A percentile compares a stretch with the other conserved stretches of the same genome.
These are phyloP conservation scores for Dreissena polymorpha DNA, from an alignment of 1,140 invertebrate species.

Conservation along the genomic window DNA sequence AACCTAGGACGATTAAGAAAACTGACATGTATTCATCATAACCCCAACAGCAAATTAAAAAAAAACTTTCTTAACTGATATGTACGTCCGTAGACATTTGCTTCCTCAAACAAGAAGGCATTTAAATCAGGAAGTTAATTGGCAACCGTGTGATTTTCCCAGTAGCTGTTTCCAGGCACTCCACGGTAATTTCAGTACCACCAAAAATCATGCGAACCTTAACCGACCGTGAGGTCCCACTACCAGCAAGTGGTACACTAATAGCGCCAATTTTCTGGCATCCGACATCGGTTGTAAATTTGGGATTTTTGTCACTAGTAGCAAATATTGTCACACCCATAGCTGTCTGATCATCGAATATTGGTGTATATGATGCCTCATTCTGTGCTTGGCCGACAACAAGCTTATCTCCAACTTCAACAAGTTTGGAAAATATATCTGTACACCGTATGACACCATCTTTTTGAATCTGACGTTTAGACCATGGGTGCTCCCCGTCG, in stretches of 20 bases:
- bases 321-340: neutral
- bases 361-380: neutral
- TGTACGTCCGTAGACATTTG: no score
- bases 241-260: neutral
- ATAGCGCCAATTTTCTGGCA: slow-evolving; percentile 1
- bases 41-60: no score
- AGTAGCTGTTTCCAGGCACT: neutral
- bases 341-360: neutral
- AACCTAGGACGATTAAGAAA: no score
- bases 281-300: neutral
- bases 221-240: neutral
- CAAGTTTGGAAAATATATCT: neutral
- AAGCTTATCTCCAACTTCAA: slow-evolving; percentile 6
- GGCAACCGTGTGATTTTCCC: neutral
- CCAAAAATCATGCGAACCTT: slow-evolving; percentile 5
- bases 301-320: neutral
- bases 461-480: neutral
- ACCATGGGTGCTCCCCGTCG: neutral
- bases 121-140: no score
- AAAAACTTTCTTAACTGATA: no score
- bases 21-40: no score
- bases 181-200: neutral
- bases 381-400: neutral
- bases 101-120: no score
- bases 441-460: neutral